phyloP scores from a whole-genome alignment of 2,888 invertebrate species.

The Apeira syringaria region DNA sequence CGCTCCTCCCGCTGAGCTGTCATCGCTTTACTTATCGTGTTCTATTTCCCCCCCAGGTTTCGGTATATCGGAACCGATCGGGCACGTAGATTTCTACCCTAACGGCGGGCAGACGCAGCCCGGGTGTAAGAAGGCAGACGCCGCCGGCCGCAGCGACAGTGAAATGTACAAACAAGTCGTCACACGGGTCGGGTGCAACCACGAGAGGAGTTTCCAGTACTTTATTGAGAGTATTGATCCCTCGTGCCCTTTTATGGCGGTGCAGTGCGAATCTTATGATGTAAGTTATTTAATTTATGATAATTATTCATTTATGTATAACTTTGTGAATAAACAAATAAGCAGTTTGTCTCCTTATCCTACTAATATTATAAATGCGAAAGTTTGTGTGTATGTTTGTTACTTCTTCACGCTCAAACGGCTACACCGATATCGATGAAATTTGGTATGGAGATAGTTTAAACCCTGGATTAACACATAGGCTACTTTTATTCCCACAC shows the following conservation, averaged over 20 bases:
- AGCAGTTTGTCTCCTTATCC: no score
- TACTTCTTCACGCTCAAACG: no score
- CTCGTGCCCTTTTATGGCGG: slow-evolving; percentile 89
- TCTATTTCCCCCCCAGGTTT: slow-evolving; percentile 70
- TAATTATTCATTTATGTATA: no score
- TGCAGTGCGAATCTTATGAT: slow-evolving; percentile 91
- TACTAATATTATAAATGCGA: no score
- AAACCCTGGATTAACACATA: no score
- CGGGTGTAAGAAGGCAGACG: slow-evolving; percentile 58
- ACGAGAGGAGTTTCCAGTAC: slow-evolving; percentile 92
- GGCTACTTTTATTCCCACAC: no score
- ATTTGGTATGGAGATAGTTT: no score
- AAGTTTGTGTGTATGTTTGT: no score
- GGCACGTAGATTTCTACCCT: slow-evolving; percentile 96
- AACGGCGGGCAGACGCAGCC: slow-evolving; percentile 92
- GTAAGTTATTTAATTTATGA: slow-evolving; percentile 62
- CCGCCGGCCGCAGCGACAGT: slow-evolving; percentile 37
- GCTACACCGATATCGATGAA: no score
- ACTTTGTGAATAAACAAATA: no score
- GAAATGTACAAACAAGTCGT: slow-evolving; percentile 76
- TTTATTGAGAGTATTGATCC: slow-evolving; percentile 93
- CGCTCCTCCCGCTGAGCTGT: no score
- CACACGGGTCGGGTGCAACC: slow-evolving; percentile 92
- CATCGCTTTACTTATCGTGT: no score
- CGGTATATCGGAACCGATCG: slow-evolving; percentile 92